Conservation (phyloP, 2,797 vertebrate genomes). For the Loriculus beryllinus region DNA sequence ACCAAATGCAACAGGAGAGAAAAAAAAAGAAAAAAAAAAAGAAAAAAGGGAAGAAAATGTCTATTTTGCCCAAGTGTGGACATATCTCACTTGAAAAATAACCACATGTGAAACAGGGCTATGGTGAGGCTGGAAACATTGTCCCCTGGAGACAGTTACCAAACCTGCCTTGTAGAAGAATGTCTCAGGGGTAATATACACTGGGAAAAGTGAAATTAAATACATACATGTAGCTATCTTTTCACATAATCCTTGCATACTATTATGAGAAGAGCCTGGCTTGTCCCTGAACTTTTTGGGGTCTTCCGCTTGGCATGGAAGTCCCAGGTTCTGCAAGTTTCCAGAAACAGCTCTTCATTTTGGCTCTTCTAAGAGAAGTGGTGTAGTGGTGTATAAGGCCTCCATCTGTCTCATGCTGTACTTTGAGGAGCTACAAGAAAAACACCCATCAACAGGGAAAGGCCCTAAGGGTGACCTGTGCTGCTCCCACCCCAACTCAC, state of each 20-base stretch:
- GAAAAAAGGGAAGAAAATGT: neutral
- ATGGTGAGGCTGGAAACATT: neutral
- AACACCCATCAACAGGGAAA: neutral
- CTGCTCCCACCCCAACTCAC: neutral
- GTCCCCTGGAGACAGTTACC: neutral
- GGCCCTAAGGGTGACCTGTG: neutral
- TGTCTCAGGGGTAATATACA: accelerated
- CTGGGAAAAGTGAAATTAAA: neutral
- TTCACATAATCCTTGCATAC: neutral
- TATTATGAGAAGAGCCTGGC: neutral
- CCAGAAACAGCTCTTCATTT: neutral
- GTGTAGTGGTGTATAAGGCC: neutral
- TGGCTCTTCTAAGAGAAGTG: neutral
- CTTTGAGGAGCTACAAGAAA: neutral
- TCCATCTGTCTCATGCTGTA: neutral
- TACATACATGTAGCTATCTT: neutral
- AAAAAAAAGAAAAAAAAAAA: neutral
- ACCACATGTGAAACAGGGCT: neutral
- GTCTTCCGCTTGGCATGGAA: neutral
- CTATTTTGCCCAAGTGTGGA: neutral
- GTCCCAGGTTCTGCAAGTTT: neutral
- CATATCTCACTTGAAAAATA: neutral
- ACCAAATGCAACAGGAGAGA: neutral
- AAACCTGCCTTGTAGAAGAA: neutral
- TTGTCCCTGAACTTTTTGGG: neutral